These are phyloP conservation scores for Montipora cactus DNA, from an alignment of 64 coral and sea anemone genomes.

Conservation along the genomic window DNA sequence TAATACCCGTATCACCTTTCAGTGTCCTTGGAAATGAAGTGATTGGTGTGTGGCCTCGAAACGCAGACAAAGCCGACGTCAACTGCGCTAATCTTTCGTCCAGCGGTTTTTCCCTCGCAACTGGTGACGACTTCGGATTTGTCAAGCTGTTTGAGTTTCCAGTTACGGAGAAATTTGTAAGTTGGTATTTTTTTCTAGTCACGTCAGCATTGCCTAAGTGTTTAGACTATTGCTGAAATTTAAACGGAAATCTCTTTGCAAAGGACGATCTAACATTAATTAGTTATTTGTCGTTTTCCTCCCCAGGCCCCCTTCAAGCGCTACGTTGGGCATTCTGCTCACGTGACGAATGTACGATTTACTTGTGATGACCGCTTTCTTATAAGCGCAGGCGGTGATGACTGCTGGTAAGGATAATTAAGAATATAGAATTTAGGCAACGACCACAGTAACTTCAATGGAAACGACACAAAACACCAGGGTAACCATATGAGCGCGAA, in stretches of 20 bases:
- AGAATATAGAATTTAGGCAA: not conserved
- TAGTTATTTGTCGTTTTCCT: not conserved
- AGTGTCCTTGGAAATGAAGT: constrained; percentile 99
- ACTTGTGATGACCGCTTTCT: constrained; percentile 92
- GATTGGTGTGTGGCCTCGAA: constrained; percentile 96
- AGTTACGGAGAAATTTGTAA: constrained; percentile 97
- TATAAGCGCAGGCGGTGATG: constrained; percentile 91
- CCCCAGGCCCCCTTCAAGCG: constrained; percentile 87
- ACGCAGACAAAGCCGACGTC: constrained; percentile 98
- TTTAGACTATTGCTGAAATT: not conserved
- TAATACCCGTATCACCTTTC: not conserved
- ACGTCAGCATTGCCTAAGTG: not conserved
- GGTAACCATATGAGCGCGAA: no score
- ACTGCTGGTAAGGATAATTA: constrained; percentile 85
- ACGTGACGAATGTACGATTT: constrained; percentile 99
- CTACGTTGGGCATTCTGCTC: constrained; percentile 97
- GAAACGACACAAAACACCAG: no score
- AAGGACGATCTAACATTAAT: not conserved
- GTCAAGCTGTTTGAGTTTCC: constrained; percentile 97
- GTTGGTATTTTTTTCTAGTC: constrained; percentile 20
- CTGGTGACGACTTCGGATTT: constrained; percentile 99
- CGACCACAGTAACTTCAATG: no score
- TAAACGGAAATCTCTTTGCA: not conserved
- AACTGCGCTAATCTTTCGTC: constrained; percentile 92
- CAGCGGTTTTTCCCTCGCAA: constrained; percentile 82